Base-by-base conservation (phyloP, 2,888 invertebrate genomes). In the Trissolcus brochymenae region DNA sequence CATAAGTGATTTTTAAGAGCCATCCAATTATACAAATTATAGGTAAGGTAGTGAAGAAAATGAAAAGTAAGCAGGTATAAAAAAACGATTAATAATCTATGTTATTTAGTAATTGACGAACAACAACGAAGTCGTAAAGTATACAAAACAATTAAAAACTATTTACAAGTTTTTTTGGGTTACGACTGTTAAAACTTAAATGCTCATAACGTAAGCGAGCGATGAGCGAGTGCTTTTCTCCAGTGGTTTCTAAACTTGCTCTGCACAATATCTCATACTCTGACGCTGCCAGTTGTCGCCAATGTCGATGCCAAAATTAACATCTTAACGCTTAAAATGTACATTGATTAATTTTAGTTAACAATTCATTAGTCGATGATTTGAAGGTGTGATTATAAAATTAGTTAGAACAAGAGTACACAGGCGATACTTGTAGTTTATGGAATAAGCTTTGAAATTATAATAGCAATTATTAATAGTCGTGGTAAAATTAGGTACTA, bases 51-150 rank as follows among this genome's bases (percentile, higher is more conserved):
- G 41, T 43, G 6, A 4, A 61, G 3, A 3, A 61, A 73, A 66
- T 61, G 19, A 73, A 6, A 66, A 6, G 43, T 56, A 50, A 51
- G 29, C 16, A 29, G 62, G 54, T 72, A 76, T 76, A 72, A 76
- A 76, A 76, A 35, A 35, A 35, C 67, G 57, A 59, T 76, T 72
- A 51, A 76, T 76, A 76, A 76, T 76, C 67, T 76, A 76, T 76
- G 76, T 76, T 76, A 76, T 76, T 76, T 72, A 76, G 72, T 76
- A 76, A 64, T 60, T 67, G 64, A 76, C 56, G 64, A 72, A 72
- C 54, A 76, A 76, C 67, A 76, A 76, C 76, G 62, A 64, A 72
- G 62, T 76, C 72, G 62, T 76, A 62, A 72, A 62, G 56, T 53
- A 17, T 66, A 56, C 35, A 70, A 76, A 76, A 72, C 62, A 62